Evolutionary conservation across 2,888 invertebrate species (phyloP).

Genomic region (Yponomeuta malinellus): DNA sequence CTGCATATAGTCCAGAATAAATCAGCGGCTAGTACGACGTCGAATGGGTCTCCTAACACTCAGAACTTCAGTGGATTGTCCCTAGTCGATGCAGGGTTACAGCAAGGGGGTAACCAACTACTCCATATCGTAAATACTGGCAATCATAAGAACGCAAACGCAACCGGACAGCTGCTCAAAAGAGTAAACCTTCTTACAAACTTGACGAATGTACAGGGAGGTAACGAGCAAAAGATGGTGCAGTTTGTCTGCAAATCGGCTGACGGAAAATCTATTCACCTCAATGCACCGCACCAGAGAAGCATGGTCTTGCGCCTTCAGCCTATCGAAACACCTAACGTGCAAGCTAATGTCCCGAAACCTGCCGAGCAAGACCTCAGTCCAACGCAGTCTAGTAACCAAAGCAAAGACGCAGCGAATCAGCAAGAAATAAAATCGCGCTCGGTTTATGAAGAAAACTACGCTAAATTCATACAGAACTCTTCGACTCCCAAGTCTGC

Average conservation of each 20-base stretch:
- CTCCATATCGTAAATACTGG: slow-evolving; percentile 69
- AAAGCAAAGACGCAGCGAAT: slow-evolving; percentile 36
- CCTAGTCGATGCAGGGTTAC: slow-evolving; percentile 58
- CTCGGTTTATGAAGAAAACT: slow-evolving; percentile 73
- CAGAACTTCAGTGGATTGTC: slow-evolving; percentile 60
- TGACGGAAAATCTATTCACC: slow-evolving; percentile 74
- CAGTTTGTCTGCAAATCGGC: slow-evolving; percentile 80
- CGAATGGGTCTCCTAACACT: slow-evolving; percentile 39
- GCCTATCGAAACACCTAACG: slow-evolving; percentile 54
- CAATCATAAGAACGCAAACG: slow-evolving; percentile 49
- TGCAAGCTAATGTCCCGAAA: slow-evolving; percentile 35
- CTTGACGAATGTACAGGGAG: slow-evolving; percentile 62
- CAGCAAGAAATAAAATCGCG: slow-evolving; percentile 68
- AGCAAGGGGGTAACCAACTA: slow-evolving; percentile 65
- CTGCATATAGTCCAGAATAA: slow-evolving; percentile 70
- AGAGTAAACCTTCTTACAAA: slow-evolving; percentile 69
- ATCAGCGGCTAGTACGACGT: slow-evolving; percentile 30
- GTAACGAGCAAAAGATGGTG: slow-evolving; percentile 72
- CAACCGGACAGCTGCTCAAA: slow-evolving; percentile 57
- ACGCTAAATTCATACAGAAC: slow-evolving; percentile 72
- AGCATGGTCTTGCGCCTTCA: slow-evolving; percentile 69
- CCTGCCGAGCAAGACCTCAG: slow-evolving; percentile 42
- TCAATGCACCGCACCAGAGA: slow-evolving; percentile 71
- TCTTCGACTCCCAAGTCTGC: slow-evolving; percentile 44
- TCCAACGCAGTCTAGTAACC: slow-evolving; percentile 31